Percentiles rank a stretch among this genome's conserved stretches.
phyloP scores from a whole-genome alignment of 2,888 invertebrate genomes.

The Chloroclystis v-ata region DNA sequence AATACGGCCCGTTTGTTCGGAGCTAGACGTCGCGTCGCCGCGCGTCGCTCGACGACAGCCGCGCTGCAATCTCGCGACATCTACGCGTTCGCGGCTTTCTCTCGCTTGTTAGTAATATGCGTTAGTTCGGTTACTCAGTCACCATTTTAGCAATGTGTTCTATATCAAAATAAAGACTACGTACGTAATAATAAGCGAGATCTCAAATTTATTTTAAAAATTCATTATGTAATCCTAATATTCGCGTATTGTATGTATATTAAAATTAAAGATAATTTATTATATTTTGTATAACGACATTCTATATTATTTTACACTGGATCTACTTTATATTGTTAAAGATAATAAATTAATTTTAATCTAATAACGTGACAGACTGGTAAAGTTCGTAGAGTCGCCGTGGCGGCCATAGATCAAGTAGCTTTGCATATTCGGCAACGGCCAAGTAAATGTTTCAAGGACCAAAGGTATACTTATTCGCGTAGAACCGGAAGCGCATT shows the following conservation, averaged over 20 bases:
- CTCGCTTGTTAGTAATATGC: constrained; percentile 70
- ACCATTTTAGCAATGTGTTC: constrained; percentile 73
- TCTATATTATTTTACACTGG: constrained; percentile 76
- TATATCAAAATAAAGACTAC: constrained; percentile 77
- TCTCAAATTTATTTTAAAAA: constrained; percentile 77
- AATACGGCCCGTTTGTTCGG: constrained; percentile 48
- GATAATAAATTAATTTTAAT: constrained; percentile 78
- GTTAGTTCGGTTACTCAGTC: constrained; percentile 69
- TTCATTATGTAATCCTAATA: constrained; percentile 74
- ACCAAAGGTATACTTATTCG: constrained; percentile 78
- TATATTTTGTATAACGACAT: constrained; percentile 76
- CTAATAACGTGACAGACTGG: constrained; percentile 78
- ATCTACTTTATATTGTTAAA: constrained; percentile 76
- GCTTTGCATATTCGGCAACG: constrained; percentile 78
- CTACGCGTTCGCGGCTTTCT: constrained; percentile 39
- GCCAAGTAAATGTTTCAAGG: constrained; percentile 76
- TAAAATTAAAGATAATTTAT: constrained; percentile 74
- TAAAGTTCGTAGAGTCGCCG: constrained; percentile 78
- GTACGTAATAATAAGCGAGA: constrained; percentile 78
- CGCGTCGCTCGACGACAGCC: constrained; percentile 10
- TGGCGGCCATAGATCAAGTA: constrained; percentile 77
- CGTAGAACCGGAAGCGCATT: constrained; percentile 77
- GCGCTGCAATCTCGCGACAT: constrained; percentile 18
- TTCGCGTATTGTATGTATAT: constrained; percentile 71
- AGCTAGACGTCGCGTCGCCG: constrained; percentile 32